phyloP scores from a whole-genome alignment of 2,113 vertebrate genomes.

The Oplegnathus fasciatus region DNA sequence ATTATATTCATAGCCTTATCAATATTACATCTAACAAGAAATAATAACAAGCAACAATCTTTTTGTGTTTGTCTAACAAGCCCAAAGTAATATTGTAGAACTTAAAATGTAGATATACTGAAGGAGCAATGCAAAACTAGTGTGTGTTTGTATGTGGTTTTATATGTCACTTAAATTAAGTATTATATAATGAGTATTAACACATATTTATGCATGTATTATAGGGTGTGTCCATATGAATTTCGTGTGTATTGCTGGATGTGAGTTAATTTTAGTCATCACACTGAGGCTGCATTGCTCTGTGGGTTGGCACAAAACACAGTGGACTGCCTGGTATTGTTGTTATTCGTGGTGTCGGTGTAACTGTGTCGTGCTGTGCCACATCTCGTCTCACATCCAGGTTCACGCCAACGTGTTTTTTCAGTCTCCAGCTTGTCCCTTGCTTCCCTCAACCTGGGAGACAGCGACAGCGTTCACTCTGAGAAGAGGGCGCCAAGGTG shows the following conservation, averaged over 20 bases:
- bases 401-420: constrained; percentile 90
- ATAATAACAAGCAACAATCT: neutral
- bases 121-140: neutral
- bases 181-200: neutral
- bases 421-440: constrained; percentile 97
- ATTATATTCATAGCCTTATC: no score
- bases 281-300: constrained; percentile 38
- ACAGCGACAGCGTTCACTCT: constrained; percentile 92
- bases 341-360: constrained; percentile 62
- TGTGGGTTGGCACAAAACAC: constrained; percentile 71
- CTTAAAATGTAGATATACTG: neutral
- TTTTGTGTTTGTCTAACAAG: neutral
- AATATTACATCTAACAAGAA: neutral
- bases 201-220: neutral
- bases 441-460: constrained; percentile 94
- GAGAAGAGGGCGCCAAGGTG: constrained; percentile 95
- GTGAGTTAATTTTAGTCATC: neutral
- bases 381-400: constrained; percentile 83
- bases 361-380: constrained; percentile 77
- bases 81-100: neutral
- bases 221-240: neutral
- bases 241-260: neutral
- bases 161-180: neutral
- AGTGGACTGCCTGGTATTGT: constrained; percentile 75
- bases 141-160: neutral